Percentiles rank a stretch among this genome's conserved stretches.
Evolutionary conservation across 1,140 invertebrate species (phyloP).

Genomic region (Episyrphus balteatus): DNA sequence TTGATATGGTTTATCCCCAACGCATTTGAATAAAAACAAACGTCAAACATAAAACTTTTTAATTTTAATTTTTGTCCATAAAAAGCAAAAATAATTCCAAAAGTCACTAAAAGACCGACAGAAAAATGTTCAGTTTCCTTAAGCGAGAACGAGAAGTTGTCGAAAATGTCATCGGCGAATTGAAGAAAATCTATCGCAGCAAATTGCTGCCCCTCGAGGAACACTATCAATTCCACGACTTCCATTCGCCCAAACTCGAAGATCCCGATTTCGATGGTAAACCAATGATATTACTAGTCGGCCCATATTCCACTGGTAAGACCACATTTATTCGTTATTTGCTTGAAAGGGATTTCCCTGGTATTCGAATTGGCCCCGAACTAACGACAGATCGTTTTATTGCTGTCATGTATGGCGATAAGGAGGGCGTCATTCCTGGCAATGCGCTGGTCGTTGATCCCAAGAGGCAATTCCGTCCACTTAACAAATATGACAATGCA

Average conservation of each 20-base stretch:
- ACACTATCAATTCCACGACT: conserved; percentile 92
- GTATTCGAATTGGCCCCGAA: conserved; percentile 90
- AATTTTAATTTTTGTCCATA: no score
- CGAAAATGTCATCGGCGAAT: conserved; percentile 72
- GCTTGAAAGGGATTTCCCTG: conserved; percentile 88
- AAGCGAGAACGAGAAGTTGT: conserved; percentile 75
- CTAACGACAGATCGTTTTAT: conserved; percentile 98
- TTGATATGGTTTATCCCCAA: no score
- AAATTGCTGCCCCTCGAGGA: conserved; percentile 89
- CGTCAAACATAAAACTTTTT: no score
- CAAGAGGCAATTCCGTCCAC: conserved; percentile 87
- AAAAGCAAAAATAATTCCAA: no score
- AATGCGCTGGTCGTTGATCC: conserved; percentile 97
- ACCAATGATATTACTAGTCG: conserved; percentile 95
- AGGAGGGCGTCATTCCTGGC: conserved; percentile 91
- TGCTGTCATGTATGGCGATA: conserved; percentile 87
- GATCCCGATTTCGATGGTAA: conserved; percentile 99
- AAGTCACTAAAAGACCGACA: not conserved
- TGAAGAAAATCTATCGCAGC: conserved; percentile 83
- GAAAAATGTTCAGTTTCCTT: conserved; percentile 81
- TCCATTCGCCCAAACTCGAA: conserved; percentile 88
- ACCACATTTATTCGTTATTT: conserved; percentile 96
- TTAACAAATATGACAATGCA: conserved; percentile 96
- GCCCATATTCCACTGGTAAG: conserved; percentile 98
- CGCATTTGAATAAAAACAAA: no score